Conservation (phyloP, 2,113 vertebrate species). For the Nettapus auritus region DNA sequence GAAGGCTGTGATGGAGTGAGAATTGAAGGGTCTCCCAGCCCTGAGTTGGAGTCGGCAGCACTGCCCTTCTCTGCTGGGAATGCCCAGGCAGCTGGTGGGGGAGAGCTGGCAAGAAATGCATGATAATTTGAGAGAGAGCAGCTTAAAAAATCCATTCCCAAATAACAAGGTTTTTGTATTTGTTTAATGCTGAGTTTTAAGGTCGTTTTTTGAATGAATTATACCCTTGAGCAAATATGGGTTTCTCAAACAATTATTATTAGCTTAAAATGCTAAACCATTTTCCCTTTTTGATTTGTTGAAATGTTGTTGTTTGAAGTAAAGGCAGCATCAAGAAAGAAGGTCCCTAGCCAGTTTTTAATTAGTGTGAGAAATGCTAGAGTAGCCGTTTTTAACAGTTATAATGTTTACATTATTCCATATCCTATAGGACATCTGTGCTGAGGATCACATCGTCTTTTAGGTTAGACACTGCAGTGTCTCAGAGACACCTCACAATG, state of each 20-base stretch:
- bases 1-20: not conserved
- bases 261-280: not conserved
- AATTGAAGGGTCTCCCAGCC: not conserved
- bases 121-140: not conserved
- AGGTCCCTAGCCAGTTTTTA: constrained; percentile 4
- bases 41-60: fast-evolving
- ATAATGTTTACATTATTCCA: not conserved
- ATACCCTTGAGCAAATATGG: not conserved
- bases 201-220: not conserved
- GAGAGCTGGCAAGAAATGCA: not conserved
- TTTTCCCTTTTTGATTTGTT: constrained; percentile 6
- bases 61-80: not conserved
- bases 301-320: constrained; percentile 26
- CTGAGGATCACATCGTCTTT: not conserved
- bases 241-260: constrained; percentile 32
- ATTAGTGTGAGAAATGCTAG: not conserved
- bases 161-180: not conserved
- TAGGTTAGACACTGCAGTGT: not conserved
- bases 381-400: not conserved
- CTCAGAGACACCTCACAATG: not conserved
- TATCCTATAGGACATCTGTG: not conserved
- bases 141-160: not conserved
- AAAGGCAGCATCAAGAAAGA: not conserved
- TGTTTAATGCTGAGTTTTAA: not conserved
- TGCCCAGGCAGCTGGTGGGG: not conserved